A percentile compares a stretch with the other conserved stretches of the same genome.
Evolutionary conservation across 1,140 invertebrate genomes (phyloP).

Genomic region (Leptinotarsa defecta): DNA sequence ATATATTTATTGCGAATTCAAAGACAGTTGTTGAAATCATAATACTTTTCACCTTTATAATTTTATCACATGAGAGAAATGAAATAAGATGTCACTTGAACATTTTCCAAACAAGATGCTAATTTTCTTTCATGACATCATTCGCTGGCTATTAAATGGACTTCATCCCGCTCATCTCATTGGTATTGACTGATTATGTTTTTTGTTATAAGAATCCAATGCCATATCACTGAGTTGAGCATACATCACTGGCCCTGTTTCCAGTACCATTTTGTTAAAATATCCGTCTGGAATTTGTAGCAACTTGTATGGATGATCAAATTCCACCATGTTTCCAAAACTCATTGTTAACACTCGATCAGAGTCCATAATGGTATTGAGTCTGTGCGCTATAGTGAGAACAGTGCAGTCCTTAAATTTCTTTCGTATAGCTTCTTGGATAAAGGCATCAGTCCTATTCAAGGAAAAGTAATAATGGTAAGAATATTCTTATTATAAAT

Average conservation of each 20-base stretch:
- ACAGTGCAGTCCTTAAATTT: slow-evolving; percentile 69
- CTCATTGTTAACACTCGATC: background rate
- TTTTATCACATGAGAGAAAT: too few relatives aligned
- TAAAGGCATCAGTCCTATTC: slow-evolving; percentile 61
- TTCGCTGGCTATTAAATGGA: too few relatives aligned
- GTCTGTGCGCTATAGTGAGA: background rate
- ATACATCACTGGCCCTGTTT: background rate
- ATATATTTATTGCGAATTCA: too few relatives aligned
- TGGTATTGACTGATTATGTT: background rate
- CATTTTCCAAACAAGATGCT: too few relatives aligned
- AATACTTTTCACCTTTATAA: too few relatives aligned
- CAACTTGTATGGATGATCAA: background rate
- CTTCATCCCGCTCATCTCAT: too few relatives aligned
- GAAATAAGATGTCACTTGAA: too few relatives aligned
- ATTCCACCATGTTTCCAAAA: slow-evolving; percentile 1
- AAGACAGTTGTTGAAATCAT: too few relatives aligned
- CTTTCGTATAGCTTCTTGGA: slow-evolving; percentile 64
- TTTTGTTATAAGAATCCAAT: background rate
- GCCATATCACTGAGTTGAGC: background rate
- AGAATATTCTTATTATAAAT: too few relatives aligned
- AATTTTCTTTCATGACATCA: too few relatives aligned
- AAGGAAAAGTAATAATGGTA: background rate
- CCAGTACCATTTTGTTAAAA: background rate
- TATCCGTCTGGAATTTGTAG: background rate
- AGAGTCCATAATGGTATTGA: slow-evolving; percentile 1